Evolutionary conservation across 2,113 vertebrate genomes (phyloP).

Genomic region (Pachypanchax playfairii): DNA sequence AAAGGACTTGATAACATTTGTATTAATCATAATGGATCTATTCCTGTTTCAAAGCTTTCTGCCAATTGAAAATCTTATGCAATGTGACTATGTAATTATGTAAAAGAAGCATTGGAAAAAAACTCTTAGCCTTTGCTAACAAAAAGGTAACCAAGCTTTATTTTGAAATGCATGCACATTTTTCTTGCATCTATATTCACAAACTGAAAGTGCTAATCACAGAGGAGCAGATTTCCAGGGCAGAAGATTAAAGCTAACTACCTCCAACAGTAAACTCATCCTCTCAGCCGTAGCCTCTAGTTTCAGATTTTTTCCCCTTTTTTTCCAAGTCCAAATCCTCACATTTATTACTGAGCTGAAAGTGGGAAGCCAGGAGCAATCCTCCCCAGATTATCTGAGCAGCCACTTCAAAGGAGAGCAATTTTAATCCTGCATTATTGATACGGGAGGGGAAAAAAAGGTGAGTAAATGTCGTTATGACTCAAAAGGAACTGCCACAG

Average conservation of each 20-base stretch:
- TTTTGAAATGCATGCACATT: neutral
- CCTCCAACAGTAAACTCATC: constrained; percentile 31
- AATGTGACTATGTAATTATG: too few relatives aligned
- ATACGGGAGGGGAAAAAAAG: constrained; percentile 50
- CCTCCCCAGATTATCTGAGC: constrained; percentile 67
- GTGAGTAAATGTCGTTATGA: constrained; percentile 55
- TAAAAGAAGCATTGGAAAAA: too few relatives aligned
- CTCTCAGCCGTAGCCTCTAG: constrained; percentile 34
- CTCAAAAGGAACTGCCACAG: constrained; percentile 25
- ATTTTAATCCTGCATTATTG: constrained; percentile 72
- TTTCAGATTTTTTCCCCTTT: constrained; percentile 33
- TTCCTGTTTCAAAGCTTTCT: too few relatives aligned
- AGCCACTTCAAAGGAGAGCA: constrained; percentile 66
- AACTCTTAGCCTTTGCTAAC: neutral
- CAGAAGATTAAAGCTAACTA: constrained; percentile 46
- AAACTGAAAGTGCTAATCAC: constrained; percentile 33
- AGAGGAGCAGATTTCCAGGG: constrained; percentile 38
- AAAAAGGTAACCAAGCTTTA: neutral
- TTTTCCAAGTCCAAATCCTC: neutral
- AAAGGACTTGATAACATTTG: too few relatives aligned
- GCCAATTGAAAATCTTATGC: too few relatives aligned
- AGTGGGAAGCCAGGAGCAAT: constrained; percentile 62
- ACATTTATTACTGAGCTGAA: constrained; percentile 44
- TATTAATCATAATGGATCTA: too few relatives aligned
- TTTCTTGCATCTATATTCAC: constrained; percentile 27